Base-by-base conservation (phyloP, 2,888 invertebrate genomes). In the Caenorhabditis sinica region DNA sequence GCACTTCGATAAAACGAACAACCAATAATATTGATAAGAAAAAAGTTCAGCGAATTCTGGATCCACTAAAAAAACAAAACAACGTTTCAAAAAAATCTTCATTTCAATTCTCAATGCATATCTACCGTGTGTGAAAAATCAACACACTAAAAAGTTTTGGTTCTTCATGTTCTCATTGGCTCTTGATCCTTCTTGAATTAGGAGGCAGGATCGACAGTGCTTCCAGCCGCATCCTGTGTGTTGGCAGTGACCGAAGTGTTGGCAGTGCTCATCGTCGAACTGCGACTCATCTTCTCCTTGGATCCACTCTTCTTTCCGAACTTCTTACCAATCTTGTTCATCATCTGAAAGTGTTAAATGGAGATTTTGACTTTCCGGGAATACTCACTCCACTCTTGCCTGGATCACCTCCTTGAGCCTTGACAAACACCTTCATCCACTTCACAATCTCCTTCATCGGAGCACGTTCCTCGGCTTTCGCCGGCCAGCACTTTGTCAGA, bases 361-460 rank as follows among this genome's bases (percentile, higher is more conserved):
- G 33, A 36, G 33, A 4, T 36, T 36, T 9, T 36, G n/a, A n/a
- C n/a, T n/a, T n/a, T n/a, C n/a, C n/a, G n/a, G 3, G 49, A 23
- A 28, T n/a, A 60, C 56, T 60, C 30, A 58, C 72, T 73, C 73
- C 73, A 36, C 75, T 66, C 25, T 43, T 40, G 5, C 66, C 66
- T 6, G 23, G 5, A 28, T 75, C 65, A n/a, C 56, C 56, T 20
- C 66, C 66, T 20, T 75, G 75, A 0, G 17, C 33, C 43, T 60
- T 76, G 25, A 60, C 33, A 49, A 68, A 76, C 0, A 0, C 5
- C 36, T 58, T 66, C 63, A 79, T 20, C 69, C 71, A 79, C 20
- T 79, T 71, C 49, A 56, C 49, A 25, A 79, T 30, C 11, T 69
- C 71, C 17, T 71, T 63, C 71, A 71, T 79, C 23, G 71, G 6